Evolutionary conservation across 2,888 invertebrate genomes (phyloP).

Genomic region (Synanthedon vespiformis): DNA sequence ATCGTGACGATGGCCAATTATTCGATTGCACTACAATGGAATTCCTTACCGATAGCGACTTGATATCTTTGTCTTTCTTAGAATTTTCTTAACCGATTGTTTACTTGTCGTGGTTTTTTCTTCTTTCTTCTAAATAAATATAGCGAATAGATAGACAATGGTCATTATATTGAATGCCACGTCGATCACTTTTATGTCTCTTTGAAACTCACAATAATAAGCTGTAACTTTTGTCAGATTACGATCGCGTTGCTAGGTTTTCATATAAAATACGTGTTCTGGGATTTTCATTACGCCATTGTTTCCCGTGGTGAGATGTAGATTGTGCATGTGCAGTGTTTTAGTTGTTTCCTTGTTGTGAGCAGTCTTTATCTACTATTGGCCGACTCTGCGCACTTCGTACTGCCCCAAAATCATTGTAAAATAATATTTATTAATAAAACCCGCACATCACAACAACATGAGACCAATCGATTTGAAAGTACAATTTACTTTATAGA

Average conservation of each 20-base stretch:
- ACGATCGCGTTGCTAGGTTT: background rate
- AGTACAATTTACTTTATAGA: too few relatives aligned
- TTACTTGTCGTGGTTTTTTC: background rate
- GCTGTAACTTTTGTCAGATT: background rate
- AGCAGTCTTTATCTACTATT: background rate
- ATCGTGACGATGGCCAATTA: constrained; percentile 22
- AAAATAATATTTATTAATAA: too few relatives aligned
- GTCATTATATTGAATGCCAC: background rate
- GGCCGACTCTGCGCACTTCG: too few relatives aligned
- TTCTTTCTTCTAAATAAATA: background rate
- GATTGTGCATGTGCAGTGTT: constrained; percentile 6
- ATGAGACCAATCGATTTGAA: too few relatives aligned
- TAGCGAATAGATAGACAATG: background rate
- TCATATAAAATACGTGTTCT: constrained; percentile 4
- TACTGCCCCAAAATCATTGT: too few relatives aligned
- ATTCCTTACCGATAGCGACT: constrained; percentile 8
- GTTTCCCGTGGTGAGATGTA: constrained; percentile 8
- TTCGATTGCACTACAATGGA: constrained; percentile 7
- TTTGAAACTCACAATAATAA: background rate
- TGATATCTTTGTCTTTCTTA: constrained; percentile 5
- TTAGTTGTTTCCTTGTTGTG: constrained; percentile 1
- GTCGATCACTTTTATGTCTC: background rate
- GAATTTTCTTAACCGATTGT: constrained; percentile 3
- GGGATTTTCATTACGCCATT: constrained; percentile 9
- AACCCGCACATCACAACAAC: too few relatives aligned